phyloP scores from a whole-genome alignment of 2,888 invertebrate species.

The Periphyllus acericola region DNA sequence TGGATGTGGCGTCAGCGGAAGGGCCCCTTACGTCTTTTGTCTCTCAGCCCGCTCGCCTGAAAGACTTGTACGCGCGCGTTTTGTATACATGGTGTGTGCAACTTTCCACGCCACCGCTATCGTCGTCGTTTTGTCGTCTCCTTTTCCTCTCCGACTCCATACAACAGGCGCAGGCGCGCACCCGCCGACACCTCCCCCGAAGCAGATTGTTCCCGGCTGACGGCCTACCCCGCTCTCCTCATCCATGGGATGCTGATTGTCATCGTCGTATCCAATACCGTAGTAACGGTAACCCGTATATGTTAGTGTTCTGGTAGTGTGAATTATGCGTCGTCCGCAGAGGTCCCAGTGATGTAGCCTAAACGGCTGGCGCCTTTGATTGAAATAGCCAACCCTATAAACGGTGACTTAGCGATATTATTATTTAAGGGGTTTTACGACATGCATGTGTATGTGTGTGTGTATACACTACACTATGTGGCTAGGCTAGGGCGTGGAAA shows the following conservation, averaged over 20 bases:
- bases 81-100: background rate
- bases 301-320: background rate
- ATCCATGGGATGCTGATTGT: rapidly evolving
- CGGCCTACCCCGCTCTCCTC: background rate
- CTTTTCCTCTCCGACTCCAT: background rate
- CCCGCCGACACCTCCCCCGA: background rate
- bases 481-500: background rate
- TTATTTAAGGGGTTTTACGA: background rate
- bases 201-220: background rate
- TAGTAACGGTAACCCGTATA: background rate
- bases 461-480: background rate
- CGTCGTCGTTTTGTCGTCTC: conserved; percentile 28
- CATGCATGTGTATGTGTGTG: background rate
- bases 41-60: background rate
- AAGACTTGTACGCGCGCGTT: conserved; percentile 21
- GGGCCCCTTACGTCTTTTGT: conserved; percentile 33
- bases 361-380: background rate
- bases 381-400: background rate
- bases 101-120: conserved; percentile 17
- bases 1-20: background rate
- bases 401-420: background rate
- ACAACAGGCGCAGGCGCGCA: background rate
- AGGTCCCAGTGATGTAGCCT: background rate
- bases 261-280: background rate
- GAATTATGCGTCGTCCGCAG: background rate